Base-by-base conservation (phyloP, 1,140 invertebrate species). In the Ooceraea biroi region DNA sequence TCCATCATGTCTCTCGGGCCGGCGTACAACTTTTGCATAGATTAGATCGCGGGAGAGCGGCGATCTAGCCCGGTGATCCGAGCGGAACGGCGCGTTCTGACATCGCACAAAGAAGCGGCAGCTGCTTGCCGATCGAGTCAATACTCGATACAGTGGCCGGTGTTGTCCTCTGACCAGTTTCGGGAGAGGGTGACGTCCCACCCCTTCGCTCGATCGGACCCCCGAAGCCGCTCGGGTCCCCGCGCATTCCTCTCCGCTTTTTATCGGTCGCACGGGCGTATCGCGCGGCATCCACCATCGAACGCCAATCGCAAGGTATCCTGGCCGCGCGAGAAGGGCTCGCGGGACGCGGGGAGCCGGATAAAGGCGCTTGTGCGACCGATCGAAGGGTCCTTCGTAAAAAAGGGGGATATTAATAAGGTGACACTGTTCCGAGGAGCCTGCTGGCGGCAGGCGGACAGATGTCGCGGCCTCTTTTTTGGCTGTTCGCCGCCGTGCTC, bases 141-240 rank as follows among this genome's bases (percentile, higher is more conserved):
- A 92, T 93, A 92, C 91, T 93, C 91, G 92, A 93, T 93, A 91
- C 92, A 91, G 85, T 82, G 88, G 86, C 73, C 73, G 71, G 78
- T 85, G 84, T 89, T 89, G 90, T 89, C 85, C 90, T 90, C 82
- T 76, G 71, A 84, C 78, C 73, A 85, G 89, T 84, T 90, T 87
- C 86, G 86, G 83, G 86, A 85, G 90, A 85, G 90, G 90, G 88
- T 91, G 90, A 90, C 65, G 91, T 91, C 84, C 91, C 91, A 92
- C 88, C 91, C 90, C 85, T 86, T 86, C 85, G 63, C 68, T 55
- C 36, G 82, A 88, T 85, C 87, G 71, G 84, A 57, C 66, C 48
- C 71, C n/a, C 63, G 63, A 78, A 57, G 30, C 77, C 46, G 66
- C 46, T 74, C 41, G 58, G 55, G 58, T n/a, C 25, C 12, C 89